phyloP scores from a whole-genome alignment of 2,888 invertebrate species.

The Drosophila ezoana region DNA sequence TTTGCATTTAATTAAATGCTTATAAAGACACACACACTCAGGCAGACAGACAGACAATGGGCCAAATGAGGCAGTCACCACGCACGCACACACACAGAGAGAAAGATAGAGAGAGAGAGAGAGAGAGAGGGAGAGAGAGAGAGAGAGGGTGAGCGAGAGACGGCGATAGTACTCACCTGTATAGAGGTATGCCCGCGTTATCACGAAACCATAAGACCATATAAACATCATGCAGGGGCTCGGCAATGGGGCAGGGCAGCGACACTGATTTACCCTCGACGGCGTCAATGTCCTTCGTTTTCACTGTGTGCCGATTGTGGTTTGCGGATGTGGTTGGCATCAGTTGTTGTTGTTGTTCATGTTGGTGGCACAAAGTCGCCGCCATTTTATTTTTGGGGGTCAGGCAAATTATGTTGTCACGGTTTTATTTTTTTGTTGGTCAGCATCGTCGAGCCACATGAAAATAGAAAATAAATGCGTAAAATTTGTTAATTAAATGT shows the following conservation, averaged over 20 bases:
- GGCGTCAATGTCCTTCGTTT: conserved; percentile 93
- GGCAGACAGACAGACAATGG: conserved; percentile 44
- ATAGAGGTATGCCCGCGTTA: conserved; percentile 93
- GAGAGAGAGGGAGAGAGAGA: neutral
- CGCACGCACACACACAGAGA: conserved; percentile 12
- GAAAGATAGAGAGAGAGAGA: too few species aligned
- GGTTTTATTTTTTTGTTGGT: conserved; percentile 52
- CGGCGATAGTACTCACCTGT: conserved; percentile 88
- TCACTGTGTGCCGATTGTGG: conserved; percentile 85
- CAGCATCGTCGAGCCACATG: conserved; percentile 58
- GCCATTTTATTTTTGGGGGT: conserved; percentile 50
- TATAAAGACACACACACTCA: conserved; percentile 51
- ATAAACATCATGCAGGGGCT: conserved; percentile 94
- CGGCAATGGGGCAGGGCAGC: conserved; percentile 94
- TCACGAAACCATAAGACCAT: conserved; percentile 97
- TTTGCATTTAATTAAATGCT: conserved; percentile 78
- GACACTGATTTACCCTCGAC: conserved; percentile 95
- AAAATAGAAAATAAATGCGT: conserved; percentile 80
- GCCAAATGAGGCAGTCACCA: conserved; percentile 41
- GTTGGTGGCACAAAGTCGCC: conserved; percentile 28
- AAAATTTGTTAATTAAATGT: conserved; percentile 79
- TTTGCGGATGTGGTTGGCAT: conserved; percentile 41
- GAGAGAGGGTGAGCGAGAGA: neutral
- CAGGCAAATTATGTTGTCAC: conserved; percentile 73
- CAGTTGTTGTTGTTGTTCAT: conserved; percentile 32